Conservation (phyloP, 1,140 invertebrate genomes). For the Ganaspis sp. region DNA sequence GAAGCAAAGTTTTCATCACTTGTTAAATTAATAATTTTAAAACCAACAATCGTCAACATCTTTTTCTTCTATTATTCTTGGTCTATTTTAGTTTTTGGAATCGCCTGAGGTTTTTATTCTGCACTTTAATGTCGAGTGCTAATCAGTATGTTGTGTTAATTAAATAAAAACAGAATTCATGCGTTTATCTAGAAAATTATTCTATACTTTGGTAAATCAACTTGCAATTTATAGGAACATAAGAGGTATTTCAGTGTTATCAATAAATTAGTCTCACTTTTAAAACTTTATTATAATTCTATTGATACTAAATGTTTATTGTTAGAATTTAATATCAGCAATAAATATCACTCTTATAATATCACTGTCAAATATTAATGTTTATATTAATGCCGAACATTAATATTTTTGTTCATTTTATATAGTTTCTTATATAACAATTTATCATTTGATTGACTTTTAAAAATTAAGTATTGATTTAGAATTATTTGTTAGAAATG, state of each 20-base stretch:
- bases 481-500: too few species aligned
- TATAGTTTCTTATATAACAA: too few species aligned
- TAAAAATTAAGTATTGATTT: too few species aligned
- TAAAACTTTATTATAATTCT: not conserved
- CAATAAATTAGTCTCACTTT: not conserved
- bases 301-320: too few species aligned
- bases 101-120: not conserved
- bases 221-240: not conserved
- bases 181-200: not conserved
- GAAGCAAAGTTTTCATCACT: too few species aligned
- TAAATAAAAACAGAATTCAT: too few species aligned
- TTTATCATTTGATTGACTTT: too few species aligned
- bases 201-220: not conserved
- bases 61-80: not conserved
- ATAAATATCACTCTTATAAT: not conserved
- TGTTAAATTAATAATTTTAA: not conserved
- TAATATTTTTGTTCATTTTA: not conserved
- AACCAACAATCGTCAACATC: too few species aligned
- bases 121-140: not conserved
- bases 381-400: not conserved
- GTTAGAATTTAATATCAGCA: not conserved
- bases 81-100: not conserved
- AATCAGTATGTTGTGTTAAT: too few species aligned
- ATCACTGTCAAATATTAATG: slow-evolving; percentile 5
- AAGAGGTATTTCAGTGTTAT: not conserved